These are phyloP conservation scores for Buteo buteo DNA, from an alignment of 2,113 vertebrate genomes.

Conservation along the genomic window DNA sequence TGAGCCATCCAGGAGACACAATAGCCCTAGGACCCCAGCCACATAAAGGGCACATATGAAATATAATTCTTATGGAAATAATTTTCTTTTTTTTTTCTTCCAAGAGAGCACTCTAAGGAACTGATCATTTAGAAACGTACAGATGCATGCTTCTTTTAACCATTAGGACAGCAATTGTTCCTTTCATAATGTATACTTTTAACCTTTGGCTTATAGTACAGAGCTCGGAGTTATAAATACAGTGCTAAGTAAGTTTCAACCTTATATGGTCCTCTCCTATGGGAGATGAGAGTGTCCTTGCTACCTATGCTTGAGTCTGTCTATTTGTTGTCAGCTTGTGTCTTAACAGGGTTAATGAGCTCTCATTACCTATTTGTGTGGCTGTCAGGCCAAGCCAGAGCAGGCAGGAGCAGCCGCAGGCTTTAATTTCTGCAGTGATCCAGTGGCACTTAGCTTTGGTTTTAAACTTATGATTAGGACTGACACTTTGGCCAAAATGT, in stretches of 20 bases:
- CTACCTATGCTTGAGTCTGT: background rate
- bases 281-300: background rate
- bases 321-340: background rate
- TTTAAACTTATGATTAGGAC: background rate
- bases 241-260: background rate
- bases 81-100: background rate
- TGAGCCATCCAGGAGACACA: background rate
- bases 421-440: background rate
- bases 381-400: background rate
- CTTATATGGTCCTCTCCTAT: background rate
- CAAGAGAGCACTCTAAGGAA: background rate
- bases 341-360: background rate
- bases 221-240: background rate
- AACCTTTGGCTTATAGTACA: background rate
- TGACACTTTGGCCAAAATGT: background rate
- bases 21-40: background rate
- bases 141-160: background rate
- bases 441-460: background rate
- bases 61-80: background rate
- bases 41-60: background rate
- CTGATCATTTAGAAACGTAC: background rate
- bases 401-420: background rate
- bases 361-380: fast-evolving
- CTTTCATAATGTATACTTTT: background rate
- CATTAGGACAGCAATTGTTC: background rate